Evolutionary conservation across 2,888 invertebrate genomes (phyloP).

Genomic region (Argyresthia goedartella): DNA sequence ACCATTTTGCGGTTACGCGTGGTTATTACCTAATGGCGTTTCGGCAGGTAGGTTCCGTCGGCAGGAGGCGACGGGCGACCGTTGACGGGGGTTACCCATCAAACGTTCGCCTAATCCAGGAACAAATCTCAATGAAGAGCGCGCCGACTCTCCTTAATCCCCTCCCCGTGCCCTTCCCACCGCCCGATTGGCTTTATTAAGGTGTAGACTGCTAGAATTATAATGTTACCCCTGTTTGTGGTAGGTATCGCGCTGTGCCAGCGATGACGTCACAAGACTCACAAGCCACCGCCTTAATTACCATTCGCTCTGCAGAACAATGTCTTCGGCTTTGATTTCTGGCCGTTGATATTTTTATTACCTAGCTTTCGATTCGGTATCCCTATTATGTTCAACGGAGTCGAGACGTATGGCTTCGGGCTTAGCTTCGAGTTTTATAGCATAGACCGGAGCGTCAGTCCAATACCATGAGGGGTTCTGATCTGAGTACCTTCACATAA

Average conservation of each 20-base stretch:
- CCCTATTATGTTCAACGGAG: no score
- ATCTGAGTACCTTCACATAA: no score
- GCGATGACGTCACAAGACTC: conserved; percentile 29
- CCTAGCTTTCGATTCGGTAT: no score
- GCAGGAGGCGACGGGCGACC: neutral
- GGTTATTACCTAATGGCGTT: neutral
- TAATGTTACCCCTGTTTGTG: conserved; percentile 70
- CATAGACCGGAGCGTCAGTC: no score
- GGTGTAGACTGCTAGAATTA: conserved; percentile 71
- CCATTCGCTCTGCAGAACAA: conserved; percentile 29
- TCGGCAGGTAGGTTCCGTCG: neutral
- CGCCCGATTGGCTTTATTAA: conserved; percentile 68
- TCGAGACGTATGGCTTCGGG: no score
- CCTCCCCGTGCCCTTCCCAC: conserved; percentile 27
- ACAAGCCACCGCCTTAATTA: no score
- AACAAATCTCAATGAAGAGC: conserved; percentile 71
- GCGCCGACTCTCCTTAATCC: conserved; percentile 32
- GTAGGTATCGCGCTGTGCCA: conserved; percentile 62
- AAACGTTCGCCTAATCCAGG: conserved; percentile 64
- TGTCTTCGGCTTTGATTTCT: no score
- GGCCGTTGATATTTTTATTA: no score
- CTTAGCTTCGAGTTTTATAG: no score
- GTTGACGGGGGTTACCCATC: conserved; percentile 39
- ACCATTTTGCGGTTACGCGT: neutral
- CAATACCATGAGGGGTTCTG: no score